Conservation (phyloP, 2,888 invertebrate species). For the Heliconius hortense region DNA sequence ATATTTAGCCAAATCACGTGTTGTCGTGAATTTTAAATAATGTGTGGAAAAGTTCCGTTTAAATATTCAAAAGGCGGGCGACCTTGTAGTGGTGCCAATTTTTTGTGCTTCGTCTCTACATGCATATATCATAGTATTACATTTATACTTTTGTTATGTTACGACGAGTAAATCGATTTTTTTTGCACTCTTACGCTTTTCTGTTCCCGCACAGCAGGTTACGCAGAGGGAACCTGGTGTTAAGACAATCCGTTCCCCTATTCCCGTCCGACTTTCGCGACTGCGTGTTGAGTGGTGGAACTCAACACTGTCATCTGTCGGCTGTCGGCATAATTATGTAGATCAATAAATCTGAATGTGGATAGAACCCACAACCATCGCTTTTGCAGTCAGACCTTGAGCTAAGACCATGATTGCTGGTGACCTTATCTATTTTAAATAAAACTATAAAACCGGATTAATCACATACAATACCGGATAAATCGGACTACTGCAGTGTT, state of each 20-base stretch:
- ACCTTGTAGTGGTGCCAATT: slow-evolving; percentile 22
- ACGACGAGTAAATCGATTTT: too few relatives aligned
- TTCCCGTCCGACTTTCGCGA: background rate
- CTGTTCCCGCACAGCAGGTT: background rate
- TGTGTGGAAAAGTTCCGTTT: slow-evolving; percentile 6
- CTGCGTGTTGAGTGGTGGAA: background rate
- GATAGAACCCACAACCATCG: too few relatives aligned
- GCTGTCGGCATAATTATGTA: too few relatives aligned
- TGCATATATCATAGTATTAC: slow-evolving; percentile 1
- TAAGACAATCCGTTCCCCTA: background rate
- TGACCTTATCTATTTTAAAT: too few relatives aligned
- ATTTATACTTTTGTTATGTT: background rate
- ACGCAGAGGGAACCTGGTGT: background rate
- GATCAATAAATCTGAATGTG: too few relatives aligned
- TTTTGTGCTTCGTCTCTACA: background rate
- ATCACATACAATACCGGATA: too few relatives aligned
- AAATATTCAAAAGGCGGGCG: slow-evolving; percentile 8
- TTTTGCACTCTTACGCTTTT: background rate
- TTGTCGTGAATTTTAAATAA: background rate
- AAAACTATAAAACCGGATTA: too few relatives aligned
- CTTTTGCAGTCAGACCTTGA: too few relatives aligned
- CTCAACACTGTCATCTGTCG: background rate
- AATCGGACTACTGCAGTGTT: too few relatives aligned
- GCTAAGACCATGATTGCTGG: too few relatives aligned
- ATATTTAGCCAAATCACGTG: slow-evolving; percentile 5